Evolutionary conservation across 2,888 invertebrate genomes (phyloP), one percentile per base, ranked within the genome.

Genomic region (Onchidella celtica): DNA sequence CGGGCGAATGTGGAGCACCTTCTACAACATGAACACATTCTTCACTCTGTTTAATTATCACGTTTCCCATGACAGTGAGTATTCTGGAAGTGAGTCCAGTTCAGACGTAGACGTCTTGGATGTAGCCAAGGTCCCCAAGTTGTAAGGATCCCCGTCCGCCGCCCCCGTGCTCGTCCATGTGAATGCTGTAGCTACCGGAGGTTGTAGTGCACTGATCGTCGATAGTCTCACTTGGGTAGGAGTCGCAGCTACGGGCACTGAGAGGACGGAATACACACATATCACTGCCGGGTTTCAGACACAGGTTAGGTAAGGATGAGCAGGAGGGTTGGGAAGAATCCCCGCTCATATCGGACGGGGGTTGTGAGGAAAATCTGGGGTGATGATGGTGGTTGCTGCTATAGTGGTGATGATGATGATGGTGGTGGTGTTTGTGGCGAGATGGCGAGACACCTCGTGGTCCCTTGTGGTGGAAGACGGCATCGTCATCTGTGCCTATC

Each of bases 31-130:
- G n/a, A n/a, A n/a, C n/a, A n/a, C n/a, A n/a, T n/a, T n/a, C n/a
- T n/a, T n/a, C n/a, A n/a, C n/a, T n/a, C n/a, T n/a, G n/a, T n/a
- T n/a, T n/a, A n/a, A n/a, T n/a, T n/a, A n/a, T n/a, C n/a, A n/a
- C n/a, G n/a, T n/a, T n/a, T n/a, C n/a, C 63, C 24, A 63, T 63
- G 9, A 24, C 9, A 63, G 63, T 17, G 14, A n/a, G 14, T n/a
- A 24, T 11, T n/a, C n/a, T n/a, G n/a, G n/a, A n/a, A n/a, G n/a
- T n/a, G n/a, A n/a, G n/a, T n/a, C n/a, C 3, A 21, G 29, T n/a
- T 82, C 66, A 84, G 4, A 82, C 84, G 40, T 84, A 84, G n/a
- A 84, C 76, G 36, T 84, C 84, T 21, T 82, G 84, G 57, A 84
- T 68, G 66, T 59, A 75, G 24, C 76, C 59, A 14, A 66, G 29